Evolutionary conservation across 2,888 invertebrate genomes (phyloP), one percentile per base, ranked within the genome.

Genomic region (Rotaria socialis): DNA sequence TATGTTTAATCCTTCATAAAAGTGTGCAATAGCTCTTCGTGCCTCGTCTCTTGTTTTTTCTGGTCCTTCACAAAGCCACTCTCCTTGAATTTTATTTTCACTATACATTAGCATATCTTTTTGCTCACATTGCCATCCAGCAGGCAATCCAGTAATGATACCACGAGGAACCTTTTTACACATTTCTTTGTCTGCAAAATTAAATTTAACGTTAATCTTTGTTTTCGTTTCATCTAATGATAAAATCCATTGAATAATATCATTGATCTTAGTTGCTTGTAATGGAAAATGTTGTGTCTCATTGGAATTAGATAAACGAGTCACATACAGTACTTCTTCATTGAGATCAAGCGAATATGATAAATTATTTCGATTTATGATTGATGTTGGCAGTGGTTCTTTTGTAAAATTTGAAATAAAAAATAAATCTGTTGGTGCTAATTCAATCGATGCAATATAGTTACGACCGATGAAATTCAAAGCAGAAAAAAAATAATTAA

Each of bases 51-150:
- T 80, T 5, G 47, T 47, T 80, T 43, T 47, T n/a, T 47, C 43
- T 3, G 80, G 80, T 47, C 80, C 80, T 80, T 47, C 4, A 47
- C 80, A 47, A 10, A n/a, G 47, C 43, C 47, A 80, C 47, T 43
- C 47, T 24, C n/a, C 47, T 47, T 47, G 43, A n/a, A 80, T 80
- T 47, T 80, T 24, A 10, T 43, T 24, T 47, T 47, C 24, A n/a
- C 47, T 47, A 14, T 19, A 80, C 24, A n/a, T 43, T 47, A n/a
- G 16, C 0, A 10, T 4, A 47, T 47, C 80, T 80, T 80, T 41
- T 47, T 80, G 80, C n/a, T 80, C 41, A 80, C 80, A 80, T 80
- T 43, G 8, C 80, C 80, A 80, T 47, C 47, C 47, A 47, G 7
- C 35, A 47, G 80, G 80, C 47, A 80, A 80, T 24, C 14, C 67